Evolutionary conservation across 1,140 invertebrate species (phyloP).

Genomic region (Steinernema khuongi): DNA sequence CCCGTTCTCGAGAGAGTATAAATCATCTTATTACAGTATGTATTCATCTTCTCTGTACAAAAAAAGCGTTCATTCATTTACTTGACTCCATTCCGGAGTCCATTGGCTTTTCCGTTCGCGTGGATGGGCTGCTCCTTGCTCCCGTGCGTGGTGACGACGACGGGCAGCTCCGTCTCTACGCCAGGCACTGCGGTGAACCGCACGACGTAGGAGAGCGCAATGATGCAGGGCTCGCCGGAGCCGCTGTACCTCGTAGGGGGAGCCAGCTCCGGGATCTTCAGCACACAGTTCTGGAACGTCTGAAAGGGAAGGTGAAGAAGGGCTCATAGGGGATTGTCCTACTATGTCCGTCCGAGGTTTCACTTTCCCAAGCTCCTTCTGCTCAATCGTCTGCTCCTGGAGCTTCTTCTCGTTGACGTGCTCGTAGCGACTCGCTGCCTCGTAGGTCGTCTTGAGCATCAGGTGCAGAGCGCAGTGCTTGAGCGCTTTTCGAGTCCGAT

Average conservation of each 20-base stretch:
- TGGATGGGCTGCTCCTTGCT: too few relatives aligned
- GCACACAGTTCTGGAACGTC: constrained; percentile 42
- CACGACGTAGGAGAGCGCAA: constrained; percentile 51
- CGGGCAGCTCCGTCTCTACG: background rate
- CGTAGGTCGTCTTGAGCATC: constrained; percentile 50
- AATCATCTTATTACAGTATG: too few relatives aligned
- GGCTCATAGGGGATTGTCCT: background rate
- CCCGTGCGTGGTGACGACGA: background rate
- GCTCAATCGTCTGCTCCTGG: constrained; percentile 45
- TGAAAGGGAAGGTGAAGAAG: constrained; percentile 26
- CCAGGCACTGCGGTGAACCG: constrained; percentile 43
- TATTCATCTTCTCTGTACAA: too few relatives aligned
- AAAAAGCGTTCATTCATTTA: too few relatives aligned
- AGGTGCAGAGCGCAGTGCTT: constrained; percentile 50
- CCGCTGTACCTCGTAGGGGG: constrained; percentile 41
- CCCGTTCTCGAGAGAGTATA: too few relatives aligned
- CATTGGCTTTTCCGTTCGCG: too few relatives aligned
- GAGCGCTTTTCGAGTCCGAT: constrained; percentile 48
- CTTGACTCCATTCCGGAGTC: too few relatives aligned
- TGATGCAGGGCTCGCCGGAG: constrained; percentile 42
- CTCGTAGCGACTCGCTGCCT: constrained; percentile 54
- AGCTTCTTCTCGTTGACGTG: constrained; percentile 54
- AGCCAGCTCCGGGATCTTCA: constrained; percentile 44
- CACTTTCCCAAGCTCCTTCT: constrained; percentile 38
- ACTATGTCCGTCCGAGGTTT: constrained; percentile 47